Evolutionary conservation across 1,140 invertebrate genomes (phyloP).

Genomic region (Orchestia grillus): DNA sequence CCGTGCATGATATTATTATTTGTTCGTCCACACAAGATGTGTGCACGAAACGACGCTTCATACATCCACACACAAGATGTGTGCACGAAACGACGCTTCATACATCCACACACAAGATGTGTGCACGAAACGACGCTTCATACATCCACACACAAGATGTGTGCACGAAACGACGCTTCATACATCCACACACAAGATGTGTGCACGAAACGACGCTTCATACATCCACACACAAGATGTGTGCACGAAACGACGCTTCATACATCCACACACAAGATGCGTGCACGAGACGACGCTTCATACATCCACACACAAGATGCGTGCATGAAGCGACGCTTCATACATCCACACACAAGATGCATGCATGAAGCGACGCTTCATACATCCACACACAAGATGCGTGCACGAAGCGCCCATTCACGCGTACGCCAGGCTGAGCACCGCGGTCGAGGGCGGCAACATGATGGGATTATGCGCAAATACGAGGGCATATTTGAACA

Average conservation of each 20-base stretch:
- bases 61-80: neutral
- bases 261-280: neutral
- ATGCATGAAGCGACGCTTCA: neutral
- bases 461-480: conserved; percentile 16
- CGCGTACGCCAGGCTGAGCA: neutral
- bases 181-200: neutral
- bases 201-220: neutral
- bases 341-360: neutral
- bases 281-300: neutral
- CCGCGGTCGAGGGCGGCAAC: neutral
- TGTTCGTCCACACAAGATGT: too few relatives aligned
- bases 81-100: neutral
- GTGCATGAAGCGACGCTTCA: neutral
- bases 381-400: neutral
- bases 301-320: neutral
- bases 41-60: too few relatives aligned
- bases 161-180: neutral
- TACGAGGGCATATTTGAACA: conserved; percentile 17
- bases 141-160: neutral
- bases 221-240: neutral
- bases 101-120: neutral
- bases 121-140: neutral
- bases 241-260: neutral
- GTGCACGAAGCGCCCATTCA: neutral
- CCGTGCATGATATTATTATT: too few relatives aligned